Conservation (phyloP, 2,888 invertebrate species). For the Drosophila parthenogenetica region DNA sequence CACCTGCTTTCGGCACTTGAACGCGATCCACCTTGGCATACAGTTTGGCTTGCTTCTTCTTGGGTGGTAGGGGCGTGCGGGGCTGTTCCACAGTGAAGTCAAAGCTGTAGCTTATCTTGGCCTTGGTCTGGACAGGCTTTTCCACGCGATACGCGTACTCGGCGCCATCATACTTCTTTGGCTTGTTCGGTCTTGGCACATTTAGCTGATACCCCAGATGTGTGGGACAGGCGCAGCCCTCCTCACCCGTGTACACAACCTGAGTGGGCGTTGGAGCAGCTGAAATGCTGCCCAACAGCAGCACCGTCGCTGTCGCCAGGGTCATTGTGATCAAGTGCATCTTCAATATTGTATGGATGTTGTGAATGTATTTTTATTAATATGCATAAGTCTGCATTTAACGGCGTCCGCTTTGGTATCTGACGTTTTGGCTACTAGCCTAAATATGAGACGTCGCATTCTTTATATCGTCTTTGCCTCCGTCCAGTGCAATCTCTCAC, state of each 20-base stretch:
- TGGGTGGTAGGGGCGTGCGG: slow-evolving; percentile 54
- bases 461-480: slow-evolving; percentile 64
- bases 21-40: slow-evolving; percentile 78
- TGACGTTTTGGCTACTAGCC: slow-evolving; percentile 68
- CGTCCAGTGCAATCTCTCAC: slow-evolving; percentile 61
- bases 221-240: slow-evolving; percentile 79
- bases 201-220: slow-evolving; percentile 73
- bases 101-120: slow-evolving; percentile 78
- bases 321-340: slow-evolving; percentile 31
- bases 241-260: slow-evolving; percentile 77
- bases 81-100: slow-evolving; percentile 83
- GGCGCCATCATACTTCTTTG: slow-evolving; percentile 39
- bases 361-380: not conserved
- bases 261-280: slow-evolving; percentile 64
- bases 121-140: slow-evolving; percentile 66
- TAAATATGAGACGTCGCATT: slow-evolving; percentile 50
- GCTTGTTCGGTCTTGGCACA: slow-evolving; percentile 65
- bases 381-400: slow-evolving; percentile 19
- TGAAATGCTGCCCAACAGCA: slow-evolving; percentile 16
- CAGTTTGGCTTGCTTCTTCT: slow-evolving; percentile 59
- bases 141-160: slow-evolving; percentile 81
- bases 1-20: slow-evolving; percentile 74
- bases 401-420: slow-evolving; percentile 50
- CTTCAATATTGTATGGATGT: slow-evolving; percentile 18
- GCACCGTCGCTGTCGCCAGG: slow-evolving; percentile 7